phyloP scores from a whole-genome alignment of 2,797 vertebrate genomes.

The Myoxocephalus aenaeus region DNA sequence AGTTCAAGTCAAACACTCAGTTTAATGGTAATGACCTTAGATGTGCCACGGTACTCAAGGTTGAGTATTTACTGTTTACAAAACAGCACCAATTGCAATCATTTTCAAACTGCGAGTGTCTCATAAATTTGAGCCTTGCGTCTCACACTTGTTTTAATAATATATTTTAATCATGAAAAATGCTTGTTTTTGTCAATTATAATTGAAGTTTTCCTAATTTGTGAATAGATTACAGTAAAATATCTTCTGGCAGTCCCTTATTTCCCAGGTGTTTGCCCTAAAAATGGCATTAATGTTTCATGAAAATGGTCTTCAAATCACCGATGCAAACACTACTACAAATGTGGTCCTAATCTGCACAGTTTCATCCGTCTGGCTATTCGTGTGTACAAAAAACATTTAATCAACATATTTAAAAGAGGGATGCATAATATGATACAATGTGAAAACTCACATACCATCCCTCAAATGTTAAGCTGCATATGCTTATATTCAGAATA shows the following conservation, averaged over 20 bases:
- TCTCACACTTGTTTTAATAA: conserved; percentile 6
- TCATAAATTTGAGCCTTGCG: neutral
- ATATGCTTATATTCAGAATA: conserved; percentile 10
- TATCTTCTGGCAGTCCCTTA: conserved; percentile 20
- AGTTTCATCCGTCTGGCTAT: neutral
- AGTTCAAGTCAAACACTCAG: conserved; percentile 26
- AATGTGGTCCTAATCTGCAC: neutral
- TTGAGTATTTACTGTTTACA: neutral
- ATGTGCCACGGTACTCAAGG: neutral
- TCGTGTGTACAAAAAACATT: neutral
- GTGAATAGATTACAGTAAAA: conserved; percentile 40
- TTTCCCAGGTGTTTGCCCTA: conserved; percentile 32
- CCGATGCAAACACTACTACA: neutral
- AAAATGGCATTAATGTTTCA: conserved; percentile 13
- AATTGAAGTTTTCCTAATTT: conserved; percentile 35
- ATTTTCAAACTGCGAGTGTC: conserved; percentile 4
- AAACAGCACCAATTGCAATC: conserved; percentile 3
- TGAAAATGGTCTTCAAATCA: conserved; percentile 22
- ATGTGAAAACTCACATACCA: conserved; percentile 12
- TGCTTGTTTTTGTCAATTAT: conserved; percentile 37
- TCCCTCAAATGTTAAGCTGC: neutral
- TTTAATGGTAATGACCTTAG: neutral
- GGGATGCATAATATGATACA: neutral
- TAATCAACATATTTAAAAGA: neutral
- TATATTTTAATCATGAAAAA: conserved; percentile 45